Conservation (phyloP, 2,113 vertebrate genomes). For the Lepidothrix coronata region DNA sequence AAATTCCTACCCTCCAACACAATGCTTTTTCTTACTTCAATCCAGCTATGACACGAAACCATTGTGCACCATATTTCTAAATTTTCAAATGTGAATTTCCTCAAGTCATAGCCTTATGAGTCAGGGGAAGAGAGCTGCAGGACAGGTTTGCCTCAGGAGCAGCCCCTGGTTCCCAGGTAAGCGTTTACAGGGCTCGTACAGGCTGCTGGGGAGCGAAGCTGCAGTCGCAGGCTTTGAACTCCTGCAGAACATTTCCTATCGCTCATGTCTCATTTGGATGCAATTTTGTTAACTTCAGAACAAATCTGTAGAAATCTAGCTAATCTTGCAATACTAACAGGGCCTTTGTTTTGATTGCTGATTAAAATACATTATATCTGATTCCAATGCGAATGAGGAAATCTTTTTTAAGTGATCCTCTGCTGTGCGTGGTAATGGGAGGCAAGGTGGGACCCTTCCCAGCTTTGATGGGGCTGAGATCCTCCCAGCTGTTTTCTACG, state of each 20-base stretch:
- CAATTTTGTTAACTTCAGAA: neutral
- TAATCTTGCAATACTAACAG: neutral
- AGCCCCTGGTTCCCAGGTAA: neutral
- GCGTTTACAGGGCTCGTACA: neutral
- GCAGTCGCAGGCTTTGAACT: neutral
- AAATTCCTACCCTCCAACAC: neutral
- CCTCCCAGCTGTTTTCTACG: neutral
- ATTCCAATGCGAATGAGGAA: neutral
- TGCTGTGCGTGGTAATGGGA: fast-evolving
- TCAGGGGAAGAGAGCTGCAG: constrained; percentile 4
- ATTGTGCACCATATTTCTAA: neutral
- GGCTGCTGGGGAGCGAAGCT: neutral
- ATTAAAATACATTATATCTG: neutral
- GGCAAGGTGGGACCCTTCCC: neutral
- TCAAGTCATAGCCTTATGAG: neutral
- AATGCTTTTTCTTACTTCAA: neutral
- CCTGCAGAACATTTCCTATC: neutral
- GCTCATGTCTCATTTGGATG: neutral
- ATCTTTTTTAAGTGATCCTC: neutral
- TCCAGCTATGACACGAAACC: neutral
- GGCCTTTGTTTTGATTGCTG: neutral
- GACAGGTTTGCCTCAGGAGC: neutral
- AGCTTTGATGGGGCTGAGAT: neutral
- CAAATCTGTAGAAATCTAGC: neutral
- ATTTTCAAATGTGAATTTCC: neutral